These are phyloP conservation scores for Equus przewalskii DNA, from an alignment of 2,113 vertebrate species.

Conservation along the genomic window DNA sequence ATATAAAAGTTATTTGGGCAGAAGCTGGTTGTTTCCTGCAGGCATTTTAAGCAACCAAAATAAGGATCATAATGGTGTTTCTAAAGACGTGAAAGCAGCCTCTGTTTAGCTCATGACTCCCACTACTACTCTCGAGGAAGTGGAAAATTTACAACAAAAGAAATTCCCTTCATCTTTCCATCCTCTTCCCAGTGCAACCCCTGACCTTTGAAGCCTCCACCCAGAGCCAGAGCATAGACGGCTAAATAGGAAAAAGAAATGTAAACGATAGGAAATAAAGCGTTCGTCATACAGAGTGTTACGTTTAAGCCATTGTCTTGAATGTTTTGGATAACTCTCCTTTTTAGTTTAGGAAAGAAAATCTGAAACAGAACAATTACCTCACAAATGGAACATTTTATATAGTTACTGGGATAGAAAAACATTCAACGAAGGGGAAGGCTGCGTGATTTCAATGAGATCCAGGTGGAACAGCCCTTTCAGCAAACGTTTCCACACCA, in stretches of 20 bases:
- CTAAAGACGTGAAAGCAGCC: slow-evolving; percentile 14
- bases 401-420: slow-evolving; percentile 36
- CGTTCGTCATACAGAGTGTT: not conserved
- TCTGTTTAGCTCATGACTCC: not conserved
- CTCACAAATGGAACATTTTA: slow-evolving; percentile 69
- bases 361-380: slow-evolving; percentile 73
- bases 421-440: not conserved
- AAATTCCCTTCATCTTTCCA: not conserved
- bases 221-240: not conserved
- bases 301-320: slow-evolving; percentile 4
- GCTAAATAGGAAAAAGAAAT: slow-evolving; percentile 7
- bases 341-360: slow-evolving; percentile 72
- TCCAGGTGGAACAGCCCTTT: slow-evolving; percentile 49
- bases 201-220: not conserved
- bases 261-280: slow-evolving; percentile 7
- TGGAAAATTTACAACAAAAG: slow-evolving; percentile 7
- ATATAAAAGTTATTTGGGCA: slow-evolving; percentile 31
- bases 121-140: not conserved
- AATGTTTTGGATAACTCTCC: slow-evolving; percentile 48
- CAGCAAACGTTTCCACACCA: not conserved
- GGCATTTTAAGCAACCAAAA: slow-evolving; percentile 43
- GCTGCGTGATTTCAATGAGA: slow-evolving; percentile 15
- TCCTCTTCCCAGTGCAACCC: not conserved
- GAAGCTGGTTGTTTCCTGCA: not conserved
- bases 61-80: not conserved